A percentile compares a stretch with the other conserved stretches of the same genome.
phyloP scores from a whole-genome alignment of 2,888 invertebrate genomes.

The Drosophila ezoana region DNA sequence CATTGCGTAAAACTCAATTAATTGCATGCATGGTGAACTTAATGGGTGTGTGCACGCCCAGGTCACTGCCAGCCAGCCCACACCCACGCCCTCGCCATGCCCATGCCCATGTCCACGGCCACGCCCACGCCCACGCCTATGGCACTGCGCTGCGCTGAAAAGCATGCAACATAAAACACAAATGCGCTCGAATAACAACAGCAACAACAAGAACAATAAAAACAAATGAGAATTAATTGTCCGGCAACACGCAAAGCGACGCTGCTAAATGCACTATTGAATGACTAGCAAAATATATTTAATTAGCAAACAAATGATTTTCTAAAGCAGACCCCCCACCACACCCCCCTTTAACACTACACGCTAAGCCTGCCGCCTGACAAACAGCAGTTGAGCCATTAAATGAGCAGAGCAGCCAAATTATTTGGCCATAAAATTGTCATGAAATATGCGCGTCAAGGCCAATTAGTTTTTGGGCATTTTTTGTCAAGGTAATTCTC shows the following conservation, averaged over 20 bases:
- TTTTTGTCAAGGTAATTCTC: slow-evolving; percentile 37
- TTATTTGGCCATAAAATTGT: slow-evolving; percentile 68
- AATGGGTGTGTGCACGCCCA: slow-evolving; percentile 6
- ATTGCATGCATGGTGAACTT: slow-evolving; percentile 15
- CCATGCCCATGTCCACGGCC: too few relatives aligned
- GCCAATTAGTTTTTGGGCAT: slow-evolving; percentile 35
- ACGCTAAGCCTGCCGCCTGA: background rate
- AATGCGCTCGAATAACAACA: slow-evolving; percentile 8
- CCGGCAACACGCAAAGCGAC: slow-evolving; percentile 37
- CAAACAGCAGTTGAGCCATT: slow-evolving; percentile 28
- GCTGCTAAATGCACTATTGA: slow-evolving; percentile 24
- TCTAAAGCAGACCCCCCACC: slow-evolving; percentile 12
- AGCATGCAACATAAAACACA: slow-evolving; percentile 26
- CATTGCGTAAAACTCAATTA: slow-evolving; percentile 20
- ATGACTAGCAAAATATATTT: slow-evolving; percentile 49
- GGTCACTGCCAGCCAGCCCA: background rate
- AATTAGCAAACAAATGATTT: slow-evolving; percentile 70
- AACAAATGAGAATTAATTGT: slow-evolving; percentile 42
- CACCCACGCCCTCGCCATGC: too few relatives aligned
- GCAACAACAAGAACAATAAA: slow-evolving; percentile 9
- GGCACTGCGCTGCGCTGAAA: background rate
- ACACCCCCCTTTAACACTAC: background rate
- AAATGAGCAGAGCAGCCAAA: slow-evolving; percentile 61
- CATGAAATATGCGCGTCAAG: slow-evolving; percentile 53
- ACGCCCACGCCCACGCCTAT: too few relatives aligned